A percentile compares a stretch with the other conserved stretches of the same genome.
Evolutionary conservation across 2,113 vertebrate species (phyloP).

Genomic region (Natator depressus): DNA sequence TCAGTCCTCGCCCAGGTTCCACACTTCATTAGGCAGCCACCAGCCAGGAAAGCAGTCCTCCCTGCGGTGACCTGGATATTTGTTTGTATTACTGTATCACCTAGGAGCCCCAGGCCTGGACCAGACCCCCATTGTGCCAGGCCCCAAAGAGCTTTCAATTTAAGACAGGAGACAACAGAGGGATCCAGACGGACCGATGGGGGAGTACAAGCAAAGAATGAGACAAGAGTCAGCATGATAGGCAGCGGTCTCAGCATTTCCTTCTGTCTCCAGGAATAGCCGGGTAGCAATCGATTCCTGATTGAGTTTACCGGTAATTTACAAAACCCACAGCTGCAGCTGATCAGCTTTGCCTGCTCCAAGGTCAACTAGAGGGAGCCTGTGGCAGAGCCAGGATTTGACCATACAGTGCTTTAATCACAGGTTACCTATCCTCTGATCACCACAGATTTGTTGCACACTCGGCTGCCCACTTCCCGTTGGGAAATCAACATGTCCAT

Average conservation of each 20-base stretch:
- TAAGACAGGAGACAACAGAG: background rate
- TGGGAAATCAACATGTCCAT: background rate
- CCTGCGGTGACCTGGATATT: background rate
- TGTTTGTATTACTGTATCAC: background rate
- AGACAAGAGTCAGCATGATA: background rate
- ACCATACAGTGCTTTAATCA: background rate
- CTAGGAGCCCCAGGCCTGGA: background rate
- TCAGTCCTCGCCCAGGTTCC: background rate
- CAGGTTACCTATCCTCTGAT: background rate
- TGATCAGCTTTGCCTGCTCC: background rate
- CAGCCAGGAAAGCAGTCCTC: background rate
- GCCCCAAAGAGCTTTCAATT: background rate
- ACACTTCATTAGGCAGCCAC: background rate
- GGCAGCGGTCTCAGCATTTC: background rate
- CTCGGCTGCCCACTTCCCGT: background rate
- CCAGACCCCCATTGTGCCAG: background rate
- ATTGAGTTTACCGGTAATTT: background rate
- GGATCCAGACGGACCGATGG: background rate
- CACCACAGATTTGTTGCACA: background rate
- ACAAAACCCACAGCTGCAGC: background rate
- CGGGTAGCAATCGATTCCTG: background rate
- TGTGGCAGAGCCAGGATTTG: background rate
- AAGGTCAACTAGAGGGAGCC: background rate
- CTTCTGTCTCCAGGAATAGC: background rate
- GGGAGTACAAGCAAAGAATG: background rate